A percentile compares a stretch with the other conserved stretches of the same genome.
Conservation (phyloP, 2,113 vertebrate genomes). For the Pyrgilauda ruficollis region DNA sequence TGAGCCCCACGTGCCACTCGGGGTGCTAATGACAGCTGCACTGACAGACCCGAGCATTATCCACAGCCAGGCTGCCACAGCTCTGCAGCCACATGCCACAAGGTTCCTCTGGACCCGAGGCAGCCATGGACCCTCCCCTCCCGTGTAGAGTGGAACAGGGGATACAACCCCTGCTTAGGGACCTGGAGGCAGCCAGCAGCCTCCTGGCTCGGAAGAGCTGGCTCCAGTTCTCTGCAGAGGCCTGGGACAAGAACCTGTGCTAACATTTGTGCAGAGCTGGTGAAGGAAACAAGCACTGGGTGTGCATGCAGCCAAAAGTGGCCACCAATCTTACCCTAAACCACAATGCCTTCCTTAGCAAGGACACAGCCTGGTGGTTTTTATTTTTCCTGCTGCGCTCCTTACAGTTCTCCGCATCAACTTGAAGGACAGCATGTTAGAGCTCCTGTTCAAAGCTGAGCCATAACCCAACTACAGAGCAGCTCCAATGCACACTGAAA, state of each 20-base stretch:
- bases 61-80: neutral
- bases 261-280: neutral
- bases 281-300: neutral
- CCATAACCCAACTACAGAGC: neutral
- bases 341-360: neutral
- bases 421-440: neutral
- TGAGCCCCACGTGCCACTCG: neutral
- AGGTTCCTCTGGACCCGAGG: neutral
- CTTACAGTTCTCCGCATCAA: neutral
- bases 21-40: neutral
- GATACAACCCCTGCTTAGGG: neutral
- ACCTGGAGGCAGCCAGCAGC: neutral
- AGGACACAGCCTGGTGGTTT: neutral
- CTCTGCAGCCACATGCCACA: fast-evolving
- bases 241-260: neutral
- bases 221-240: neutral
- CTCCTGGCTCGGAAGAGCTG: neutral
- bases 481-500: neutral
- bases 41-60: neutral
- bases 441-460: neutral
- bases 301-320: fast-evolving
- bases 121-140: neutral
- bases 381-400: neutral
- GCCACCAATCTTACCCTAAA: neutral
- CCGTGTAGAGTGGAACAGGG: fast-evolving